phyloP scores from a whole-genome alignment of 2,113 vertebrate genomes.

The Okapia johnstoni region DNA sequence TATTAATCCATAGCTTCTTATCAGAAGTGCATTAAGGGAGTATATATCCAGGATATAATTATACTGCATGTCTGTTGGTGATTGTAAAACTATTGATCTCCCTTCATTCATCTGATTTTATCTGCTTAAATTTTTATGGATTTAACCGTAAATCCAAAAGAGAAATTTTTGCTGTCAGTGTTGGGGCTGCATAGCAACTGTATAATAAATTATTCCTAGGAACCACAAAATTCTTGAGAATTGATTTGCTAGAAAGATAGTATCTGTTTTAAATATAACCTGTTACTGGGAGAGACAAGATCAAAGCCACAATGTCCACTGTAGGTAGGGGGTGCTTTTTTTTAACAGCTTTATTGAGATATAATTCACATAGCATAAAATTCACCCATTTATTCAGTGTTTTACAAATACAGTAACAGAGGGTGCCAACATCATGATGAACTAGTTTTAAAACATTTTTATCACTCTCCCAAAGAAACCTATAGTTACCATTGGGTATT shows the following conservation, averaged over 20 bases:
- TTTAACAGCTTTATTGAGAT: not conserved
- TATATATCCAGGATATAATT: not conserved
- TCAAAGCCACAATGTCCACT: not conserved
- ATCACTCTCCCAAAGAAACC: not conserved
- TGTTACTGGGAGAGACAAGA: not conserved
- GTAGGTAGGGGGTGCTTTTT: not conserved
- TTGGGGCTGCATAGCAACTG: not conserved
- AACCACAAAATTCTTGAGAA: not conserved
- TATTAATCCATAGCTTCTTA: not conserved
- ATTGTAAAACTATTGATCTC: not conserved
- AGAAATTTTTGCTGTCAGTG: not conserved
- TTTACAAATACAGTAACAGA: not conserved
- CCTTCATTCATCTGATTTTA: not conserved
- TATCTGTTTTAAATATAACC: not conserved
- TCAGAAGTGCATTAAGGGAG: not conserved
- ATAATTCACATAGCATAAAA: not conserved
- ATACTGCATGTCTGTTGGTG: not conserved
- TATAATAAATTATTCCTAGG: not conserved
- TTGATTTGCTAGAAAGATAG: not conserved
- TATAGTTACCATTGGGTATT: not conserved
- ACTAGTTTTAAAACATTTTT: not conserved
- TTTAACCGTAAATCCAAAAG: not conserved
- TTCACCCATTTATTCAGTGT: not conserved
- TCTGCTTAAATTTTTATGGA: not conserved
- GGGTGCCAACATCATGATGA: not conserved